Conservation (phyloP, 2,888 invertebrate species). For the Dolichomitus sp. region DNA sequence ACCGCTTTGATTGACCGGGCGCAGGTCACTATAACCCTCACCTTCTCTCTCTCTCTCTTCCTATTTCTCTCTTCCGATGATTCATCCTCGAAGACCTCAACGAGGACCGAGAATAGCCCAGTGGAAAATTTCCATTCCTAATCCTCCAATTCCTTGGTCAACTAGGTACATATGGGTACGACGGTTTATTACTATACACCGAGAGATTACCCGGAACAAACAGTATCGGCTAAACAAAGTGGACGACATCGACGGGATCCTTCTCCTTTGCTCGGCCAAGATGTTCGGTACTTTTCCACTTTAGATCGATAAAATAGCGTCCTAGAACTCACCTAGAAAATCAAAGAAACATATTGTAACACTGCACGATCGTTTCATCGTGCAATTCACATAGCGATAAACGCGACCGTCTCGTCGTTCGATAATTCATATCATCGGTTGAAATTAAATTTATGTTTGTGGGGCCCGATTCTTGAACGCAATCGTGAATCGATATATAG, state of each 20-base stretch:
- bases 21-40: background rate
- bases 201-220: slow-evolving; percentile 20
- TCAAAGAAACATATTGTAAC: background rate
- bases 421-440: slow-evolving; percentile 42
- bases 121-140: slow-evolving; percentile 48
- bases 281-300: slow-evolving; percentile 44
- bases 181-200: background rate
- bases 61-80: background rate
- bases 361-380: background rate
- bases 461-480: slow-evolving; percentile 7
- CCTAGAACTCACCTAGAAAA: background rate
- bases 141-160: slow-evolving; percentile 2
- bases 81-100: slow-evolving; percentile 3
- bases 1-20: background rate
- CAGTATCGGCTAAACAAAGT: slow-evolving; percentile 11
- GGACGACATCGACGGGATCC: background rate
- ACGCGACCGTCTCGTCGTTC: background rate
- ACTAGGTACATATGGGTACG: background rate
- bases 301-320: background rate
- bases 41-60: background rate
- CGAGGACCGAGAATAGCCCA: background rate
- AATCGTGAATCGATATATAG: background rate
- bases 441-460: slow-evolving; percentile 40
- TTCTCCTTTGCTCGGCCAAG: background rate
- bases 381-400: slow-evolving; percentile 32